Evolutionary conservation across 1,140 invertebrate genomes (phyloP).

Genomic region (Dinothrombium tinctorium): DNA sequence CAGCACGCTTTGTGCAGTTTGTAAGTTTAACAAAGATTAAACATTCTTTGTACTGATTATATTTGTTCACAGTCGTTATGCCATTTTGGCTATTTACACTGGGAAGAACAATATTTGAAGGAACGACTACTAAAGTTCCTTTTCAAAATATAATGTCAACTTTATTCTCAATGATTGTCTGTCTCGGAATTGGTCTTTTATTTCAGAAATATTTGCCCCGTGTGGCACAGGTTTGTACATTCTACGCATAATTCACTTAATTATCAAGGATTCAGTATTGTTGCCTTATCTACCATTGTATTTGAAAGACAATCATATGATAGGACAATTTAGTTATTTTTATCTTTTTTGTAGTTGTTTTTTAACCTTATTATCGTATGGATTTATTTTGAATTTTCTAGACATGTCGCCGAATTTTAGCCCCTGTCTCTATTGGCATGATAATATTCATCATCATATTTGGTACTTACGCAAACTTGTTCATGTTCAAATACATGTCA

Average conservation of each 20-base stretch:
- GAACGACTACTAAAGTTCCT: conserved; percentile 44
- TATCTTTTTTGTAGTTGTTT: conserved; percentile 9
- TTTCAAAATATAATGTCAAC: conserved; percentile 49
- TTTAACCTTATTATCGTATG: neutral
- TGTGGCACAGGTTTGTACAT: conserved; percentile 29
- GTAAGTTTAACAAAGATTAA: conserved; percentile 24
- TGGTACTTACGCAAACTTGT: conserved; percentile 68
- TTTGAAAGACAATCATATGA: conserved; percentile 3
- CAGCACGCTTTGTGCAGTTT: conserved; percentile 55
- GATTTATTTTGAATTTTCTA: conserved; percentile 11
- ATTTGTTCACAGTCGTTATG: conserved; percentile 48
- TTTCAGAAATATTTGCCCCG: conserved; percentile 31
- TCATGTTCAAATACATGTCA: conserved; percentile 59
- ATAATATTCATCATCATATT: conserved; percentile 72
- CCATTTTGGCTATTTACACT: conserved; percentile 83
- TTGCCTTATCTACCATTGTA: too few relatives aligned
- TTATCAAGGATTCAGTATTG: too few relatives aligned
- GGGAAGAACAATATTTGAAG: conserved; percentile 46
- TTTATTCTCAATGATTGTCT: conserved; percentile 52
- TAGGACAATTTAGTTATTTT: too few relatives aligned
- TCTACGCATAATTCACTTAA: too few relatives aligned
- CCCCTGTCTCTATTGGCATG: conserved; percentile 55
- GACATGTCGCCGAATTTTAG: conserved; percentile 49
- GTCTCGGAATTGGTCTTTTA: conserved; percentile 48
- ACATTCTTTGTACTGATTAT: conserved; percentile 13